phyloP scores from a whole-genome alignment of 2,797 vertebrate genomes.

The Paguma larvata region DNA sequence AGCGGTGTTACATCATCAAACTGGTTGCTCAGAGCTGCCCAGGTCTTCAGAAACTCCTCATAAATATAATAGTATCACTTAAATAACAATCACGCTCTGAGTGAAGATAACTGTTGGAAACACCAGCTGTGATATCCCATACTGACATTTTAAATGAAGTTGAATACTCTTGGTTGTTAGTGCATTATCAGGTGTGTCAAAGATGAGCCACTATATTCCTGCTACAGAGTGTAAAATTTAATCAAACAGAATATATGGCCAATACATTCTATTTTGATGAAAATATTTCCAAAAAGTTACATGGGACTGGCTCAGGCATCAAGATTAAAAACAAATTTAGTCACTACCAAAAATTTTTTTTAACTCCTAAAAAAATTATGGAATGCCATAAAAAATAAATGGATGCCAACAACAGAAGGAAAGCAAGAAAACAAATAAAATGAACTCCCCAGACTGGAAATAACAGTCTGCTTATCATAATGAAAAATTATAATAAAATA shows the following conservation, averaged over 20 bases:
- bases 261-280: constrained; percentile 56
- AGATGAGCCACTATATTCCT: neutral
- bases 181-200: constrained; percentile 50
- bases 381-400: constrained; percentile 33
- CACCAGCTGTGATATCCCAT: neutral
- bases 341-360: constrained; percentile 48
- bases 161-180: neutral
- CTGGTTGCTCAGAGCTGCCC: neutral
- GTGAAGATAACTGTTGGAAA: neutral
- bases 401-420: constrained; percentile 35
- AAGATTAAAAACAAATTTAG: constrained; percentile 63
- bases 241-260: constrained; percentile 35
- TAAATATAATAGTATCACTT: neutral
- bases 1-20: neutral
- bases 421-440: constrained; percentile 67
- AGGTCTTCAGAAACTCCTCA: neutral
- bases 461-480: constrained; percentile 67
- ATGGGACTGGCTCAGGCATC: neutral
- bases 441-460: constrained; percentile 47
- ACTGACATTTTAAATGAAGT: constrained; percentile 58
- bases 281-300: constrained; percentile 51
- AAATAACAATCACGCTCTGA: neutral
- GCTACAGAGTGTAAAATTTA: constrained; percentile 41
- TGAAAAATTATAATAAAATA: constrained; percentile 70
- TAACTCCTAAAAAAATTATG: constrained; percentile 49